Percentiles rank a stretch among this genome's conserved stretches.
These are phyloP conservation scores for Leucania comma DNA, from an alignment of 2,888 invertebrate species.

Conservation along the genomic window DNA sequence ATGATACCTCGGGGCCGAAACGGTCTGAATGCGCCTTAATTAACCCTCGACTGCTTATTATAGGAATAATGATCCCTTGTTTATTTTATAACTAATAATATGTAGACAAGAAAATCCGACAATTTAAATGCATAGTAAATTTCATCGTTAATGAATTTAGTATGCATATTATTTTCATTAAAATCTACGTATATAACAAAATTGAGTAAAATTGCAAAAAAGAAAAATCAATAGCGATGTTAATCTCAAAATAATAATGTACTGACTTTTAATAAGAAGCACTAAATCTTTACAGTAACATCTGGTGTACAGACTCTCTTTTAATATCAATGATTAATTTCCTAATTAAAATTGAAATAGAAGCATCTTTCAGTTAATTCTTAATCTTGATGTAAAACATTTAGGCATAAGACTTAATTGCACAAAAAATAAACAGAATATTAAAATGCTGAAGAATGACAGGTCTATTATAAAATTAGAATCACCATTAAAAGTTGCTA, in stretches of 20 bases:
- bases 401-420: background rate
- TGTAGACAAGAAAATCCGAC: conserved; percentile 58
- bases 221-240: background rate
- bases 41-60: conserved; percentile 86
- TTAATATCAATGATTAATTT: conserved; percentile 52
- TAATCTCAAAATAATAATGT: conserved; percentile 36
- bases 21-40: conserved; percentile 87
- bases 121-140: conserved; percentile 61
- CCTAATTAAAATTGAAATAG: conserved; percentile 31
- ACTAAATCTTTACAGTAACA: conserved; percentile 53
- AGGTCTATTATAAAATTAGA: conserved; percentile 10
- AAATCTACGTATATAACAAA: conserved; percentile 9
- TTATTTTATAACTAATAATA: conserved; percentile 70
- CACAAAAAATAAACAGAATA: background rate
- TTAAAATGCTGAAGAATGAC: background rate
- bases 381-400: background rate
- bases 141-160: conserved; percentile 18
- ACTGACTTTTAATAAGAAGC: conserved; percentile 37
- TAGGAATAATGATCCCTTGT: conserved; percentile 81
- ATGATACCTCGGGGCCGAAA: conserved; percentile 87
- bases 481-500: background rate
- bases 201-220: background rate
- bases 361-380: conserved; percentile 1
- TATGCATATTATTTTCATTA: conserved; percentile 14
- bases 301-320: conserved; percentile 44